phyloP scores from a whole-genome alignment of 2,113 vertebrate genomes.

The Nothobranchius furzeri region DNA sequence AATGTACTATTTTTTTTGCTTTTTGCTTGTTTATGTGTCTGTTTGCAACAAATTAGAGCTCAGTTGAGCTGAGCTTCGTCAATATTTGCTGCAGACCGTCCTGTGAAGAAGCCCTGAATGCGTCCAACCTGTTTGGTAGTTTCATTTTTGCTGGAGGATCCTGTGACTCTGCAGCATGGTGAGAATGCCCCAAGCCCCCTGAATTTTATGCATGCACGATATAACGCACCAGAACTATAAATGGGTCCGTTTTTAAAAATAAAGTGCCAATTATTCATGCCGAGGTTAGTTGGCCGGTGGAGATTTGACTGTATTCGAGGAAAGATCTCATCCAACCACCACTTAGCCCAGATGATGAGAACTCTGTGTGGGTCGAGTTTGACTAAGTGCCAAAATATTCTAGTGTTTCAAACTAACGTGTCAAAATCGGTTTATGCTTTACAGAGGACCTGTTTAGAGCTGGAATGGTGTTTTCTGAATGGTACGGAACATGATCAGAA shows the following conservation, averaged over 20 bases:
- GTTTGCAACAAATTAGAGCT: conserved; percentile 49
- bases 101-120: conserved; percentile 39
- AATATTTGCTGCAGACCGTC: conserved; percentile 44
- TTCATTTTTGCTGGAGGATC: conserved; percentile 18
- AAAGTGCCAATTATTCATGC: conserved; percentile 72
- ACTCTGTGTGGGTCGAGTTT: conserved; percentile 49
- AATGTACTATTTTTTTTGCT: conserved; percentile 71
- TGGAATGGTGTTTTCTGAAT: conserved; percentile 17
- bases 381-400: conserved; percentile 76
- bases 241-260: conserved; percentile 54
- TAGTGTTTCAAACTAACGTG: conserved; percentile 47
- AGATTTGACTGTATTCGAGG: conserved; percentile 28
- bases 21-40: conserved; percentile 50
- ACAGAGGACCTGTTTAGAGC: conserved; percentile 41
- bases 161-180: conserved; percentile 12
- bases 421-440: conserved; percentile 78
- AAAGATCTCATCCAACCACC: conserved; percentile 35
- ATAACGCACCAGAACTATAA: conserved; percentile 55
- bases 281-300: conserved; percentile 29
- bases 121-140: conserved; percentile 22
- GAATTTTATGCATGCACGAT: conserved; percentile 60
- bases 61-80: conserved; percentile 64
- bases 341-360: conserved; percentile 34
- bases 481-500: conserved; percentile 58
- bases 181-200: conserved; percentile 16